These are phyloP conservation scores for Drosophila pandora DNA, from an alignment of 1,140 invertebrate genomes.

Conservation along the genomic window DNA sequence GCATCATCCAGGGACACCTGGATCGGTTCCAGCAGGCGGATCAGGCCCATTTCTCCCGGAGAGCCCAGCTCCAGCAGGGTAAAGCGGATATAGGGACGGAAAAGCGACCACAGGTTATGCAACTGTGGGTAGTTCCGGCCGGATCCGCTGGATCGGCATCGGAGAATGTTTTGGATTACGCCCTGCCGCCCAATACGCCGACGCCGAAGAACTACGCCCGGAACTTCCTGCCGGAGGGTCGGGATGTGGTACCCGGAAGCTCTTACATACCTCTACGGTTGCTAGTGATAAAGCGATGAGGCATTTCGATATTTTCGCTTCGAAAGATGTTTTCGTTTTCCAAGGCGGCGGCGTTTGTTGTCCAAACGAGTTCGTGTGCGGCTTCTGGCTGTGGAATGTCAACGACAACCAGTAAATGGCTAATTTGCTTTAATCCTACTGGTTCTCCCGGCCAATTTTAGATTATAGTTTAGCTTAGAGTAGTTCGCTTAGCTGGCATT, in stretches of 20 bases:
- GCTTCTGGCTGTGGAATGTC: constrained; percentile 40
- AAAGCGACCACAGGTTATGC: constrained; percentile 32
- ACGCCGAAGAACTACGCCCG: constrained; percentile 76
- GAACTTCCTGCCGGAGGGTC: constrained; percentile 69
- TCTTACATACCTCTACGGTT: constrained; percentile 73
- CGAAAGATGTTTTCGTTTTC: constrained; percentile 25
- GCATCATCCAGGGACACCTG: constrained; percentile 62
- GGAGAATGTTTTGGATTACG: constrained; percentile 37
- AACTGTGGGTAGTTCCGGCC: constrained; percentile 27
- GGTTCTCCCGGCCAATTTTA: constrained; percentile 69
- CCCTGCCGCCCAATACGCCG: constrained; percentile 60
- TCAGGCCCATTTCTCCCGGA: constrained; percentile 26
- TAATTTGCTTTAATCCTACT: constrained; percentile 76
- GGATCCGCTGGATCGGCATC: constrained; percentile 24
- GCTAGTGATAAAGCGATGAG: constrained; percentile 62
- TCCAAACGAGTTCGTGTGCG: constrained; percentile 38
- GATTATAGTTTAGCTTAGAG: constrained; percentile 45
- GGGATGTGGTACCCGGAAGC: constrained; percentile 79
- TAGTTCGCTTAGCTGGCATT: constrained; percentile 21
- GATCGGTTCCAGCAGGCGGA: constrained; percentile 65
- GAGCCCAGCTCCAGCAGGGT: constrained; percentile 10
- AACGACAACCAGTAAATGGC: constrained; percentile 64
- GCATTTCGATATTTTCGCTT: background rate
- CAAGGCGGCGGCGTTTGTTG: constrained; percentile 47
- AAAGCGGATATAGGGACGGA: constrained; percentile 26